Evolutionary conservation across 2,113 vertebrate species (phyloP).

Genomic region (Spermophilus dauricus): DNA sequence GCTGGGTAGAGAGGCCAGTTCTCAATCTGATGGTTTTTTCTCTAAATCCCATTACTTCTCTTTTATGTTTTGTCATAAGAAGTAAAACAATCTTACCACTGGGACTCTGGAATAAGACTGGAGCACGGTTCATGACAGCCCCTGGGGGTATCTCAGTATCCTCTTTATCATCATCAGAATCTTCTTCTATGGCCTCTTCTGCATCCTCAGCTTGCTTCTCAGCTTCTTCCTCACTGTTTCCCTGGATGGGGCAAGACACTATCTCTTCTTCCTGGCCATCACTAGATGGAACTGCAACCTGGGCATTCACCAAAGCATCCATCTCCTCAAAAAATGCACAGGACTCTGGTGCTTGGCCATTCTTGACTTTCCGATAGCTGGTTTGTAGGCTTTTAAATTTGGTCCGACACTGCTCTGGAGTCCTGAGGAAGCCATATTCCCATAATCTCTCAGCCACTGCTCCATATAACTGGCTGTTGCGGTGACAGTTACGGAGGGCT

Average conservation of each 20-base stretch:
- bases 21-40: slow-evolving; percentile 23
- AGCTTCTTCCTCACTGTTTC: slow-evolving; percentile 41
- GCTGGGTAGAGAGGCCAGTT: background rate
- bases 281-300: background rate
- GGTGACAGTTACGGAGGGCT: slow-evolving; percentile 80
- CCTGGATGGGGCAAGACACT: slow-evolving; percentile 29
- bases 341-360: slow-evolving; percentile 78
- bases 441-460: slow-evolving; percentile 79
- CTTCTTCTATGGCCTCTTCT: slow-evolving; percentile 70
- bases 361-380: slow-evolving; percentile 81
- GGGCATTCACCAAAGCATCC: slow-evolving; percentile 81
- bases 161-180: slow-evolving; percentile 77
- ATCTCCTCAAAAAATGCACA: slow-evolving; percentile 84
- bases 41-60: slow-evolving; percentile 1
- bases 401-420: slow-evolving; percentile 82
- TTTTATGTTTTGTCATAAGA: slow-evolving; percentile 41
- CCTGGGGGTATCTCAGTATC: slow-evolving; percentile 66
- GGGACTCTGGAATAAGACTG: slow-evolving; percentile 82
- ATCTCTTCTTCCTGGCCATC: slow-evolving; percentile 48
- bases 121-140: slow-evolving; percentile 63
- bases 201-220: slow-evolving; percentile 52
- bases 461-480: slow-evolving; percentile 81
- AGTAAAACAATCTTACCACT: slow-evolving; percentile 75
- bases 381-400: slow-evolving; percentile 83
- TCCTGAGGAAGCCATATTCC: slow-evolving; percentile 80